phyloP scores from a whole-genome alignment of 2,113 vertebrate species.

The Sardina pilchardus region DNA sequence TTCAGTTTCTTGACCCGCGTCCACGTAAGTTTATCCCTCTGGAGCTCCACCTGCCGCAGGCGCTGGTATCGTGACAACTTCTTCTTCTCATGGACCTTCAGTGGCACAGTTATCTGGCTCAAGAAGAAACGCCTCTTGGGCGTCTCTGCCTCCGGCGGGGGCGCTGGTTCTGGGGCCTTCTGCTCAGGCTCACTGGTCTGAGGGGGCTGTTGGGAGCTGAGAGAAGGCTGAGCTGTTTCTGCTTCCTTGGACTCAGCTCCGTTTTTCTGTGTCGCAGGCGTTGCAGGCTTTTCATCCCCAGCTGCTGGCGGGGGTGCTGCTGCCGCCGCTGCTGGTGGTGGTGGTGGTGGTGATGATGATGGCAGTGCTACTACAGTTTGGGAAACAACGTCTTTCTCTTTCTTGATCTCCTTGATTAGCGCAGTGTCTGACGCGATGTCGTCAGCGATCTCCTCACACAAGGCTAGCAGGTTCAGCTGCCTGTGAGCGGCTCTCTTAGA shows the following conservation, averaged over 20 bases:
- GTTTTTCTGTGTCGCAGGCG: background rate
- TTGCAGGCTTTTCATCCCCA: slow-evolving; percentile 29
- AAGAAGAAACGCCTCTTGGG: slow-evolving; percentile 91
- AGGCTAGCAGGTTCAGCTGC: slow-evolving; percentile 89
- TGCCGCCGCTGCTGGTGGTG: slow-evolving; percentile 42
- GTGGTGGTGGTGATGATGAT: slow-evolving; percentile 21
- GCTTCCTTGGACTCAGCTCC: slow-evolving; percentile 8
- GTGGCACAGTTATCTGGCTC: slow-evolving; percentile 83
- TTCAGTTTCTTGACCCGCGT: slow-evolving; percentile 88
- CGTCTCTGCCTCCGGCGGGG: slow-evolving; percentile 54
- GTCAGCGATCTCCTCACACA: slow-evolving; percentile 97
- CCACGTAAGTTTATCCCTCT: slow-evolving; percentile 86
- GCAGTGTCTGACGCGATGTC: slow-evolving; percentile 96
- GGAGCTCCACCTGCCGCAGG: slow-evolving; percentile 74
- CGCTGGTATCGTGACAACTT: slow-evolving; percentile 74
- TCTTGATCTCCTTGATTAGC: slow-evolving; percentile 81
- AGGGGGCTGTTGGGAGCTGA: slow-evolving; percentile 51
- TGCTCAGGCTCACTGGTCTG: slow-evolving; percentile 46
- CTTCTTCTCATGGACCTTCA: slow-evolving; percentile 86
- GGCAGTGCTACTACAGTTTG: slow-evolving; percentile 21
- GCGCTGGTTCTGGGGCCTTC: slow-evolving; percentile 45
- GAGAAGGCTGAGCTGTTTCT: slow-evolving; percentile 25
- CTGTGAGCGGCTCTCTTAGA: slow-evolving; percentile 71
- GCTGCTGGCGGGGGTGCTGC: slow-evolving; percentile 42
- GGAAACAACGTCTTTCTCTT: slow-evolving; percentile 55